phyloP scores from a whole-genome alignment of 2,888 invertebrate genomes.

The Philonicus albiceps region DNA sequence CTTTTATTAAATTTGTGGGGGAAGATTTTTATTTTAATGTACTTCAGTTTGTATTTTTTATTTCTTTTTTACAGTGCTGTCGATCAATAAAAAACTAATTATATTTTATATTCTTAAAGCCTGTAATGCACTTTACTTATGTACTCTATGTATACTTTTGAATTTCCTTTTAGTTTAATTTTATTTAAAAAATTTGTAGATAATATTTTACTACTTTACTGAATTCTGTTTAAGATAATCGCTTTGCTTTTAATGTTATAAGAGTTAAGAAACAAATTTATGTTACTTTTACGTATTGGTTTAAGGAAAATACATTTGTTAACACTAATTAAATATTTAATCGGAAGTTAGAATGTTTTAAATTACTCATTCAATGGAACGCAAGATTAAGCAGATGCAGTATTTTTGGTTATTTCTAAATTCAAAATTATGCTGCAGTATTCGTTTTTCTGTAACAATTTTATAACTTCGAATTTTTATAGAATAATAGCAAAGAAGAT shows the following conservation, averaged over 20 bases:
- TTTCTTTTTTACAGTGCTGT: conserved; percentile 27
- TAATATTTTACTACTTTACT: conserved; percentile 9
- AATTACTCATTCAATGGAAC: too few species aligned
- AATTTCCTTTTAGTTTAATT: conserved; percentile 25
- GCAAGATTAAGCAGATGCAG: too few species aligned
- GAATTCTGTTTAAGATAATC: neutral
- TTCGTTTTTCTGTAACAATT: too few species aligned
- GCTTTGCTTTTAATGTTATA: neutral
- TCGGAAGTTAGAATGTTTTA: neutral
- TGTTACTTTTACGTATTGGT: neutral
- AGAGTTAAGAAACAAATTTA: neutral
- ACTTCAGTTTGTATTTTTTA: conserved; percentile 9
- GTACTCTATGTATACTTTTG: conserved; percentile 53
- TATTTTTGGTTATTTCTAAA: too few species aligned
- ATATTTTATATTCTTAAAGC: conserved; percentile 55
- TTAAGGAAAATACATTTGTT: neutral
- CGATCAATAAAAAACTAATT: conserved; percentile 30
- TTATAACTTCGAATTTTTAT: too few species aligned
- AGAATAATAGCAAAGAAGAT: too few species aligned
- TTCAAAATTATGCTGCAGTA: too few species aligned
- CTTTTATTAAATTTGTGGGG: neutral
- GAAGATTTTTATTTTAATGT: conserved; percentile 27
- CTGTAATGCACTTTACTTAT: conserved; percentile 61
- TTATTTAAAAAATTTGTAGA: conserved; percentile 36
- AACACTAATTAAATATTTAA: neutral